Evolutionary conservation across 2,113 vertebrate genomes (phyloP).

Genomic region (Phaetusa simplex): DNA sequence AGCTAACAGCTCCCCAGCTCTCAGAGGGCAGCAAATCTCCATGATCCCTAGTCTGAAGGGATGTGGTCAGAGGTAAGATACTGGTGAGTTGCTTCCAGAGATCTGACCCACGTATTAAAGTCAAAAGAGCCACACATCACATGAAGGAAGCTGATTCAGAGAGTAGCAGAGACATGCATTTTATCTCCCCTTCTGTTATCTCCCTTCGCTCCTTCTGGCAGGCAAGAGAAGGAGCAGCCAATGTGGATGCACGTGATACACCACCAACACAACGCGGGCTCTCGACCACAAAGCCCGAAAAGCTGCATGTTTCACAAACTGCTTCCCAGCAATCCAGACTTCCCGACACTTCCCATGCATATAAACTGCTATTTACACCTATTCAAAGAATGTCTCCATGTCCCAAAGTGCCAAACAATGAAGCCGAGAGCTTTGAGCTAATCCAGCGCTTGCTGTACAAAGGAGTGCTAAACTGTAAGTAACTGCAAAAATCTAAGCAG

Average conservation of each 20-base stretch:
- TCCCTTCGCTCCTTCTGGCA: neutral
- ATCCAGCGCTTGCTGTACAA: neutral
- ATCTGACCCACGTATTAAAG: neutral
- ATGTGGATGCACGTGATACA: accelerated
- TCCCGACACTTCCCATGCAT: neutral
- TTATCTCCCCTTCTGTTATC: neutral
- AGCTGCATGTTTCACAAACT: neutral
- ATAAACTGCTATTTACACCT: neutral
- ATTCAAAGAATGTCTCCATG: neutral
- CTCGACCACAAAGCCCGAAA: neutral
- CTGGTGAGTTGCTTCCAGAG: neutral
- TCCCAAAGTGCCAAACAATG: neutral
- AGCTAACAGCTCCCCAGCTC: accelerated
- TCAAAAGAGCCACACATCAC: neutral
- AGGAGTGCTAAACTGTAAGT: neutral
- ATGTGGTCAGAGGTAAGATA: neutral
- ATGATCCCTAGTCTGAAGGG: neutral
- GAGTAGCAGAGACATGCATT: neutral
- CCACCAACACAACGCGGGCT: neutral
- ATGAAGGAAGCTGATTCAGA: neutral
- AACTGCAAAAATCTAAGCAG: neutral
- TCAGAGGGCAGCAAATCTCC: neutral
- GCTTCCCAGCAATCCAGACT: neutral
- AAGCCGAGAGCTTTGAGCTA: neutral
- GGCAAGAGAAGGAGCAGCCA: neutral